Percentiles rank a stretch among this genome's conserved stretches.
These are phyloP conservation scores for Apogon talboti DNA, from an alignment of 2,797 vertebrate species.

Conservation along the genomic window DNA sequence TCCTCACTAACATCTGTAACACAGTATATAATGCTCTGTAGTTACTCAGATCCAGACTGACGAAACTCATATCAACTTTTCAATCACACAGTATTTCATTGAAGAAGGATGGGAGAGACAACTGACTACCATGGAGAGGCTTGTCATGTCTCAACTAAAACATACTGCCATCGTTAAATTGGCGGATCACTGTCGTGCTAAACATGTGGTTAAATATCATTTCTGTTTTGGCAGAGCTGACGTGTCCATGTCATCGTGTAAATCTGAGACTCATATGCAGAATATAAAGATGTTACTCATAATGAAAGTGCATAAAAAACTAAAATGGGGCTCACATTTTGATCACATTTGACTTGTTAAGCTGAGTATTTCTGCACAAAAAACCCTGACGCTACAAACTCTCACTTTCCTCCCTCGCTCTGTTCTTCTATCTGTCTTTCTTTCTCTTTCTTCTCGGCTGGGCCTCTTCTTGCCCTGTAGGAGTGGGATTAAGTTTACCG, in stretches of 20 bases:
- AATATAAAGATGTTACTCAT: not conserved
- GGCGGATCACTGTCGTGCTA: not conserved
- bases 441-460: constrained; percentile 42
- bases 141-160: no score
- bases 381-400: constrained; percentile 34
- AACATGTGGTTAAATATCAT: constrained; percentile 24
- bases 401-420: constrained; percentile 34
- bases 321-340: not conserved
- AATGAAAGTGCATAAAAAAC: constrained; percentile 9
- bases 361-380: constrained; percentile 25
- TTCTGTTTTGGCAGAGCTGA: not conserved
- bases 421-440: constrained; percentile 37
- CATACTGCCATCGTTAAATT: not conserved
- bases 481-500: constrained; percentile 67
- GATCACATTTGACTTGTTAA: constrained; percentile 33
- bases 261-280: constrained; percentile 30
- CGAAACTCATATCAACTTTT: no score
- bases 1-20: no score
- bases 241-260: constrained; percentile 15
- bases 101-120: no score
- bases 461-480: constrained; percentile 55
- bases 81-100: no score
- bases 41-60: no score
- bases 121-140: no score
- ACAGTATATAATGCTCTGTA: no score